A percentile compares a stretch with the other conserved stretches of the same genome.
Evolutionary conservation across 2,113 vertebrate genomes (phyloP).

Genomic region (Platycercus adscitus): DNA sequence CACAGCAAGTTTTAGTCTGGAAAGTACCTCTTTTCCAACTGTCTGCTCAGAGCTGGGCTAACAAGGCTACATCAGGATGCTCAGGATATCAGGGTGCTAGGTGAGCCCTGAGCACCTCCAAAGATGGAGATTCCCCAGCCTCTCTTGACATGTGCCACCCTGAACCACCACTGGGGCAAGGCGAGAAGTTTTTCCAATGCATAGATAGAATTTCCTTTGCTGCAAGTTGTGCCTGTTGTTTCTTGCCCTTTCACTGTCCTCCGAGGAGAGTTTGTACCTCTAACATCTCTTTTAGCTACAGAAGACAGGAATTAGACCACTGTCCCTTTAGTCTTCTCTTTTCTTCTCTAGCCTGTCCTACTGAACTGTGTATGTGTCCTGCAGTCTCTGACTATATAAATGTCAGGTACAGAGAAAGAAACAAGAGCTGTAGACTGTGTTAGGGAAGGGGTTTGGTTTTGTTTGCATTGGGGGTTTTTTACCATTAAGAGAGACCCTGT

Average conservation of each 20-base stretch:
- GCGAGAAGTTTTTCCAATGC: neutral
- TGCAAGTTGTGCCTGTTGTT: neutral
- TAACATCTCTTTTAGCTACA: neutral
- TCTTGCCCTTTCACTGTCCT: neutral
- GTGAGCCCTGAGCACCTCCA: neutral
- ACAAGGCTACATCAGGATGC: neutral
- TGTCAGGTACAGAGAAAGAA: neutral
- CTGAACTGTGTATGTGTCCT: neutral
- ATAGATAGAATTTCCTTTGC: neutral
- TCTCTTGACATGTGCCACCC: neutral
- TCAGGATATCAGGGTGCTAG: neutral
- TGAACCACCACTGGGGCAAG: neutral
- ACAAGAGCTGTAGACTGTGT: neutral
- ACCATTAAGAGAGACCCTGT: neutral
- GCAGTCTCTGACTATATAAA: neutral
- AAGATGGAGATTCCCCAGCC: neutral
- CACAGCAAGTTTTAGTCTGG: neutral
- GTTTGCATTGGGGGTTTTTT: neutral
- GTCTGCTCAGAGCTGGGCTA: neutral
- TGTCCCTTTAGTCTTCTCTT: neutral
- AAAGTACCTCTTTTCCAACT: neutral
- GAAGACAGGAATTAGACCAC: neutral
- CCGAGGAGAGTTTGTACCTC: neutral
- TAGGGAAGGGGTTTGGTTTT: fast-evolving
- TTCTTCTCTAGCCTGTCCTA: neutral